These are phyloP conservation scores for Noctua janthe DNA, from an alignment of 2,888 invertebrate species.

Conservation along the genomic window DNA sequence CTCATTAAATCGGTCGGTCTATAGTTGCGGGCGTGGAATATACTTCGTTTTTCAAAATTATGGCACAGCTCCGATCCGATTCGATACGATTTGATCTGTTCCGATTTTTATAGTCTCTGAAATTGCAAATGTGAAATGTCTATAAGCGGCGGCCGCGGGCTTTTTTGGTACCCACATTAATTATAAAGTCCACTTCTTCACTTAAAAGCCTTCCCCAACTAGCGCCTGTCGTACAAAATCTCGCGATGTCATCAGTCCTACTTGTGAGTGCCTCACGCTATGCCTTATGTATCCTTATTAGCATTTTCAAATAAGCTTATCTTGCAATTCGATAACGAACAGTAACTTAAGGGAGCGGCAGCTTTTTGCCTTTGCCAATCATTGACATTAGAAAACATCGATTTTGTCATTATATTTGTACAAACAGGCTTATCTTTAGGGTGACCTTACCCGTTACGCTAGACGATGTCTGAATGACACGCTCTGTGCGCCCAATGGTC, in stretches of 20 bases:
- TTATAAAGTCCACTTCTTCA: too few species aligned
- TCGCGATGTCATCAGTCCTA: neutral
- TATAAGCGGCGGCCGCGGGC: too few species aligned
- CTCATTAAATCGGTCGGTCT: too few species aligned
- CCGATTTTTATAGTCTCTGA: too few species aligned
- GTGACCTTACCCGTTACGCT: neutral
- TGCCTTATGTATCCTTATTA: neutral
- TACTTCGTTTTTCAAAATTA: too few species aligned
- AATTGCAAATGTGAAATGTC: too few species aligned
- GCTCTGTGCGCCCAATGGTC: neutral
- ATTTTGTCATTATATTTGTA: slow-evolving; percentile 9
- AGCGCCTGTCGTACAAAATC: too few species aligned
- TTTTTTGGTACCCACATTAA: too few species aligned
- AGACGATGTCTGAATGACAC: slow-evolving; percentile 18
- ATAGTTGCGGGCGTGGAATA: too few species aligned
- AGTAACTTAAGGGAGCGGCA: slow-evolving; percentile 17
- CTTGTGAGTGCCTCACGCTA: neutral
- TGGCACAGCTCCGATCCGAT: too few species aligned
- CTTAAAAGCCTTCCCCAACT: too few species aligned
- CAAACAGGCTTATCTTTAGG: slow-evolving; percentile 31
- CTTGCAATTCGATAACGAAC: slow-evolving; percentile 20
- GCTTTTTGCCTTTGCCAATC: neutral
- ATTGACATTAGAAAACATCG: slow-evolving; percentile 15
- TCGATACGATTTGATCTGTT: too few species aligned
- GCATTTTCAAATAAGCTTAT: neutral